Percentiles rank a stretch among this genome's conserved stretches.
These are phyloP conservation scores for Epizoanthus illoricatus DNA, from an alignment of 92 coral and sea anemone genomes.

Conservation along the genomic window DNA sequence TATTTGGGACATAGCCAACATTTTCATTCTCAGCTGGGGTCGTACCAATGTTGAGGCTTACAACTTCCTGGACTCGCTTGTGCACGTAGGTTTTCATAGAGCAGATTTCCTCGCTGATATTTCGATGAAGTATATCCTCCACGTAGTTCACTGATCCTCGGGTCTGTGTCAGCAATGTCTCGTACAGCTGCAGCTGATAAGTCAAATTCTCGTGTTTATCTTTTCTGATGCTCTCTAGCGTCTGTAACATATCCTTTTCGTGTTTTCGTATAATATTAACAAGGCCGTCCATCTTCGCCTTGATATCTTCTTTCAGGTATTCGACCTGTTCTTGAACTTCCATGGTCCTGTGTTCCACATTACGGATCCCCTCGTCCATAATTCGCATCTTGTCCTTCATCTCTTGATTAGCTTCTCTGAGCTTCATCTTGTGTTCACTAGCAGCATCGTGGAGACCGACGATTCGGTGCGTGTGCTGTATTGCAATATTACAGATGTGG, in stretches of 20 bases:
- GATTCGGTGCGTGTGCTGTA: conserved; percentile 86
- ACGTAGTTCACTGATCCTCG: conserved; percentile 64
- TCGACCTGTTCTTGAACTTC: conserved; percentile 86
- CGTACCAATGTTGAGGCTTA: conserved; percentile 67
- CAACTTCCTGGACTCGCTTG: conserved; percentile 66
- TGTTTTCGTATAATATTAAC: conserved; percentile 67
- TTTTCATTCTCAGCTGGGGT: conserved; percentile 88
- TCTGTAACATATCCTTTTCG: conserved; percentile 78
- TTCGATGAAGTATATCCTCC: conserved; percentile 72
- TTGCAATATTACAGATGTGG: conserved; percentile 87
- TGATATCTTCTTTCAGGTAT: conserved; percentile 79
- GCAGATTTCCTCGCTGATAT: conserved; percentile 82
- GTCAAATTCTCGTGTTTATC: conserved; percentile 79
- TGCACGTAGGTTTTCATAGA: conserved; percentile 72
- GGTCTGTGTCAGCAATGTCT: conserved; percentile 72
- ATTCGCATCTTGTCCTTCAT: conserved; percentile 65
- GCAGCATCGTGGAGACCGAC: conserved; percentile 86
- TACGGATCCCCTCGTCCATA: conserved; percentile 72
- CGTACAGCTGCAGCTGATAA: conserved; percentile 78
- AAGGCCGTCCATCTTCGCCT: conserved; percentile 74
- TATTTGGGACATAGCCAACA: conserved; percentile 75
- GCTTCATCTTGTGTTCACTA: conserved; percentile 76
- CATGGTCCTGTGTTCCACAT: conserved; percentile 77
- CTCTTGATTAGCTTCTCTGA: conserved; percentile 61
- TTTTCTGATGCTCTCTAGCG: conserved; percentile 72